phyloP scores from a whole-genome alignment of 1,140 invertebrate genomes.

The Hylaeus anthracinus region DNA sequence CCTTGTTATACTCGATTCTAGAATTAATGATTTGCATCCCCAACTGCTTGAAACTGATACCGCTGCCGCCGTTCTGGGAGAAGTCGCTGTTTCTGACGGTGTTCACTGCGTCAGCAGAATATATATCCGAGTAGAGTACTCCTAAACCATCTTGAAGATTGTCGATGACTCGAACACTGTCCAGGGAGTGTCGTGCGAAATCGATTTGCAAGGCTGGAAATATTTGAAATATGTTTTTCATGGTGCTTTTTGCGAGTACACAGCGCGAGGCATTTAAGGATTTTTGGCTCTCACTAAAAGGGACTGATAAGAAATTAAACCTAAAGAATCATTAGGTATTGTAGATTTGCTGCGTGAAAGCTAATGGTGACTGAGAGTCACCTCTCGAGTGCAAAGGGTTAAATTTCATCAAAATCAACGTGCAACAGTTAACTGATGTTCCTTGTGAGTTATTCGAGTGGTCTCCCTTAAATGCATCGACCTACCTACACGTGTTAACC shows the following conservation, averaged over 20 bases:
- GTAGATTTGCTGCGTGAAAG: too few species aligned
- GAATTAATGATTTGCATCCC: conserved; percentile 90
- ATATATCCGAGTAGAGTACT: conserved; percentile 93
- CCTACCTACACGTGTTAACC: neutral
- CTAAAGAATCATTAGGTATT: too few species aligned
- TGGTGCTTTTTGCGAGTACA: too few species aligned
- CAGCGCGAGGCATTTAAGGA: too few species aligned
- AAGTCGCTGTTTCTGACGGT: conserved; percentile 94
- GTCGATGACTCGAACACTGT: conserved; percentile 89
- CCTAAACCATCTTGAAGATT: conserved; percentile 95
- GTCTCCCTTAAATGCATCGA: neutral
- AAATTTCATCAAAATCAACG: too few species aligned
- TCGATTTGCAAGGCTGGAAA: conserved; percentile 94
- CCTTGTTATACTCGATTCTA: conserved; percentile 90
- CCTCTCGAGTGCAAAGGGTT: too few species aligned
- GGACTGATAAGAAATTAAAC: too few species aligned
- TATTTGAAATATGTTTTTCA: neutral
- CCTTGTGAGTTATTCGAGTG: too few species aligned
- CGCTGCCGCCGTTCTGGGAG: conserved; percentile 91
- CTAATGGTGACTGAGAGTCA: too few species aligned
- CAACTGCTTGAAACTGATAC: conserved; percentile 93
- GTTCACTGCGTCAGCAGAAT: conserved; percentile 91
- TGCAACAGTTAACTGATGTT: too few species aligned
- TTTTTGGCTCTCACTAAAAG: too few species aligned
- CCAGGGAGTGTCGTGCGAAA: conserved; percentile 95